Conservation (phyloP, 2,113 vertebrate genomes). For the Anhinga anhinga region DNA sequence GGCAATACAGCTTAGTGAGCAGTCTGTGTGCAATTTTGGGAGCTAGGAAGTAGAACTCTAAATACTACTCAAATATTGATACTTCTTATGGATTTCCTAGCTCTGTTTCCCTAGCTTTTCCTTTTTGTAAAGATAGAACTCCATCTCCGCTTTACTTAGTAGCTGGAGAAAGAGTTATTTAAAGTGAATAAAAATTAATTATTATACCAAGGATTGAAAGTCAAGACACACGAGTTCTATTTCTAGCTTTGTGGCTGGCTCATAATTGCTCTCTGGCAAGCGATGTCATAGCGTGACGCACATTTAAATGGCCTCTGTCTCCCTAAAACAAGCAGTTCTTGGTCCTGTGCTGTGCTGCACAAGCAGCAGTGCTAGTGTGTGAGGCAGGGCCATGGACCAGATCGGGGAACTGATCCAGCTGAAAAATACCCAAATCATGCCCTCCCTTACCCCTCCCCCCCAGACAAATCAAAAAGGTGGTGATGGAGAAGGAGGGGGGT, state of each 20-base stretch:
- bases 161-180: neutral
- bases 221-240: neutral
- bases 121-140: neutral
- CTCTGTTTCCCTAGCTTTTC: neutral
- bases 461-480: neutral
- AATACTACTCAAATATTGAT: neutral
- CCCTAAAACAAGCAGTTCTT: neutral
- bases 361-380: neutral
- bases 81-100: neutral
- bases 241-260: constrained; percentile 29
- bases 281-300: neutral
- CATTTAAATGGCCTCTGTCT: neutral
- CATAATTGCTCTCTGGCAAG: constrained; percentile 21
- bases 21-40: neutral
- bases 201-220: neutral
- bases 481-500: neutral
- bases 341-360: neutral
- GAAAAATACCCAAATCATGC: neutral
- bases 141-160: neutral
- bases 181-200: constrained; percentile 3
- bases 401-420: neutral
- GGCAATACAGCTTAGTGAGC: neutral
- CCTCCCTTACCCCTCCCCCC: no score
- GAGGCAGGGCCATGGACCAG: neutral
- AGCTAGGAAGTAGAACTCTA: neutral